Conservation (phyloP, 2,888 invertebrate species). For the Auanema sp. region DNA sequence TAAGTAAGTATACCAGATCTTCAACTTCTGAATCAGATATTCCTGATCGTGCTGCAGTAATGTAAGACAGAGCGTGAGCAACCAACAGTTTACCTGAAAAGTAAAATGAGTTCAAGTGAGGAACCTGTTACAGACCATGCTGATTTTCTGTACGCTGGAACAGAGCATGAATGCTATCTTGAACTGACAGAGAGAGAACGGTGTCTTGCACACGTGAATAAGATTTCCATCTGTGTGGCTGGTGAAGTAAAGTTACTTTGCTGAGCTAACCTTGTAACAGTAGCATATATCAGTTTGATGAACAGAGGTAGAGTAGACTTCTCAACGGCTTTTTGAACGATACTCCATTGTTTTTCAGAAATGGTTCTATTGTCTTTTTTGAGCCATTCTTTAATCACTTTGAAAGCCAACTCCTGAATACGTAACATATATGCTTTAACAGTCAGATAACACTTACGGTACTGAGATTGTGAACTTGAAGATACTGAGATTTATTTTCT, state of each 20-base stretch:
- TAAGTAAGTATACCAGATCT: conserved; percentile 75
- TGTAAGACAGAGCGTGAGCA: conserved; percentile 90
- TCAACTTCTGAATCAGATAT: conserved; percentile 93
- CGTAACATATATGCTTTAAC: not conserved
- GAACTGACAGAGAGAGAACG: conserved; percentile 76
- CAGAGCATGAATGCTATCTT: conserved; percentile 56
- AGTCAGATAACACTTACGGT: conserved; percentile 19
- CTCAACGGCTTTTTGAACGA: conserved; percentile 55
- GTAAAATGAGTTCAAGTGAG: not conserved
- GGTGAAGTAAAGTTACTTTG: not conserved
- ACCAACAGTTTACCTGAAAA: conserved; percentile 85
- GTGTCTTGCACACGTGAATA: conserved; percentile 92
- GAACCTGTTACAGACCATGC: conserved; percentile 64
- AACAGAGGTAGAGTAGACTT: conserved; percentile 83
- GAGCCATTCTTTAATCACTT: conserved; percentile 88
- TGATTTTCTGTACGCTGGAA: conserved; percentile 70
- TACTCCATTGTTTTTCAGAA: conserved; percentile 70
- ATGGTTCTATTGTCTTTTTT: conserved; percentile 83
- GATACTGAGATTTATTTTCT: conserved; percentile 83
- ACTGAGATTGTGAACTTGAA: conserved; percentile 83
- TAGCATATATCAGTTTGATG: conserved; percentile 94
- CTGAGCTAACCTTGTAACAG: conserved; percentile 70
- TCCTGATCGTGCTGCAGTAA: conserved; percentile 84
- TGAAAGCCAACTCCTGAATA: conserved; percentile 86
- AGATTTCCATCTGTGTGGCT: conserved; percentile 82